Conservation (phyloP, 2,113 vertebrate genomes). For the Cryptotis parvus region DNA sequence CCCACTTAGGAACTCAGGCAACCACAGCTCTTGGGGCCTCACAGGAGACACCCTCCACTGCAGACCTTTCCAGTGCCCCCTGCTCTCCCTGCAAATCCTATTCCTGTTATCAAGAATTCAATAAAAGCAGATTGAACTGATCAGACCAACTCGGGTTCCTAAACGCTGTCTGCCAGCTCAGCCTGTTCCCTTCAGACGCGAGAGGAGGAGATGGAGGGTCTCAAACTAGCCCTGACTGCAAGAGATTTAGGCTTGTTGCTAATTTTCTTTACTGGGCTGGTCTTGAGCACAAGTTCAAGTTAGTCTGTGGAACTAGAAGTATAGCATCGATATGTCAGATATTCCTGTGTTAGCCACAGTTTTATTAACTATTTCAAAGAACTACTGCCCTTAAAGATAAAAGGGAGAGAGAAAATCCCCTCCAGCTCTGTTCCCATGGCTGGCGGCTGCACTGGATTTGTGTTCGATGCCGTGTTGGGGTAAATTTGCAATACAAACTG, state of each 20-base stretch:
- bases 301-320: slow-evolving; percentile 85
- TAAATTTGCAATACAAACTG: slow-evolving; percentile 84
- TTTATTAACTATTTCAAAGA: slow-evolving; percentile 84
- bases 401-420: slow-evolving; percentile 29
- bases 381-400: slow-evolving; percentile 83
- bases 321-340: slow-evolving; percentile 84
- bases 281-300: slow-evolving; percentile 86
- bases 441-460: slow-evolving; percentile 84
- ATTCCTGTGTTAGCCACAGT: slow-evolving; percentile 86
- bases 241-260: slow-evolving; percentile 83
- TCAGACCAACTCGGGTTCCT: slow-evolving; percentile 87
- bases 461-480: slow-evolving; percentile 85
- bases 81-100: slow-evolving; percentile 88
- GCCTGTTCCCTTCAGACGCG: slow-evolving; percentile 84
- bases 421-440: slow-evolving; percentile 81
- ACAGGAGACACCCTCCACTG: slow-evolving; percentile 83
- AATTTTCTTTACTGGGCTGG: slow-evolving; percentile 86
- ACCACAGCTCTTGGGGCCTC: slow-evolving; percentile 82
- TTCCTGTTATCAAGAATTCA: slow-evolving; percentile 91
- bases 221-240: slow-evolving; percentile 81
- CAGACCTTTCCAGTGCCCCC: slow-evolving; percentile 88
- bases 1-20: slow-evolving; percentile 76
- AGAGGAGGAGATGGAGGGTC: slow-evolving; percentile 80
- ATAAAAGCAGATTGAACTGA: slow-evolving; percentile 91
- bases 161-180: slow-evolving; percentile 85